Evolutionary conservation across 2,797 vertebrate genomes (phyloP).

Genomic region (Pyrocephalus nanus): DNA sequence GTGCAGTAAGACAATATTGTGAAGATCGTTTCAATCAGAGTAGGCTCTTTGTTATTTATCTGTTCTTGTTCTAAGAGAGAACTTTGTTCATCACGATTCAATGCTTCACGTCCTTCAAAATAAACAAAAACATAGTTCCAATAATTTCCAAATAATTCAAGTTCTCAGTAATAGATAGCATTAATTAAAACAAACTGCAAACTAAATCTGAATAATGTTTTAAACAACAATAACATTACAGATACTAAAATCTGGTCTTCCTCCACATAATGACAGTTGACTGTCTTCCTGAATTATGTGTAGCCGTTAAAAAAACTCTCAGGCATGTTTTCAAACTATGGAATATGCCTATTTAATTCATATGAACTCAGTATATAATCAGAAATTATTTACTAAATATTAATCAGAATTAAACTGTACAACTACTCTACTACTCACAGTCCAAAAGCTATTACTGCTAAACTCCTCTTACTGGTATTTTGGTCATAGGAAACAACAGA

Average conservation of each 20-base stretch:
- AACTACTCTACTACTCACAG: not conserved
- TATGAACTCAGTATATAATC: not conserved
- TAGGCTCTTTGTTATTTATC: slow-evolving; percentile 24
- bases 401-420: not conserved
- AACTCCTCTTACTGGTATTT: not conserved
- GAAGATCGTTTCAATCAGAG: slow-evolving; percentile 80
- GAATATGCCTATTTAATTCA: not conserved
- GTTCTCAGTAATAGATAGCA: not conserved
- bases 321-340: not conserved
- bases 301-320: not conserved
- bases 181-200: not conserved
- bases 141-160: not conserved
- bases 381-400: not conserved
- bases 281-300: not conserved
- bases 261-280: not conserved
- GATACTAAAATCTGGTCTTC: not conserved
- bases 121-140: slow-evolving; percentile 5
- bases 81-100: slow-evolving; percentile 27
- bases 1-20: slow-evolving; percentile 82
- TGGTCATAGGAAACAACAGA: not conserved
- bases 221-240: not conserved
- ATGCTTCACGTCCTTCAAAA: slow-evolving; percentile 61
- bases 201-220: slow-evolving; percentile 4
- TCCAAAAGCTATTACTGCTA: not conserved
- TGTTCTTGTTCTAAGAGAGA: slow-evolving; percentile 30